Evolutionary conservation across 2,113 vertebrate genomes (phyloP), one percentile per base, ranked within the genome.

Genomic region (Podilymbus podiceps): DNA sequence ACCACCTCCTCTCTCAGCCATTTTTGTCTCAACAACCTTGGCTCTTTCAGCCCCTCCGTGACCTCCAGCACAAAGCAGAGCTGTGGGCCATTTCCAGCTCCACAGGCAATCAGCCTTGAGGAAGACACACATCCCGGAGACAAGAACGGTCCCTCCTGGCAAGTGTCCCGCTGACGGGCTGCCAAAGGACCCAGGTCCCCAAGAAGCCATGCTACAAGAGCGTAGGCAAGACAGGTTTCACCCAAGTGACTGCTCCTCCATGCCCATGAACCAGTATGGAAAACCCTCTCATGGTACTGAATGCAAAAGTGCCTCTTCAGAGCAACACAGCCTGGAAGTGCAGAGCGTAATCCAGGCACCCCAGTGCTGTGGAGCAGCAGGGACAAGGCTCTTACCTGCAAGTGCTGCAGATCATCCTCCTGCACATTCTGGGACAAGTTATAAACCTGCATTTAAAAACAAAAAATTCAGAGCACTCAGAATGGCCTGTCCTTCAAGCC

Each of bases 361-460:
- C 27, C 40, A 16, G 25, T 19, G 52, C 22, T 9, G 15, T 0
- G 0, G 15, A 52, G 22, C 52, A 75, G 47, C 35, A 27, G 66
- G 12, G 38, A 49, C 44, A 40, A 19, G 16, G 31, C 8, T 30
- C 94, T 92, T 95, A 99, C 99, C 99, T 99, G 99, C 80, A 99
- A 79, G 93, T 99, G 99, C 96, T 99, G 99, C 67, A 99, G 98
- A 96, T 99, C 99, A 80, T 99, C 99, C 86, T 99, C 99, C 85
- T 99, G 99, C 71, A 99, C 98, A 4, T 99, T 99, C 98, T 99
- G 99, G 18, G 99, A 99, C 96, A 99, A 98, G 96, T 99, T 99
- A 96, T 99, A 99, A 90, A 99, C 99, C 99, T 99, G 96, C 17
- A 95, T 92, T 87, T 47, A n/a, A 92, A 86, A 90, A 79, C 77